Evolutionary conservation across 2,888 invertebrate genomes (phyloP).

Genomic region (Zhuqinia jingwanae): DNA sequence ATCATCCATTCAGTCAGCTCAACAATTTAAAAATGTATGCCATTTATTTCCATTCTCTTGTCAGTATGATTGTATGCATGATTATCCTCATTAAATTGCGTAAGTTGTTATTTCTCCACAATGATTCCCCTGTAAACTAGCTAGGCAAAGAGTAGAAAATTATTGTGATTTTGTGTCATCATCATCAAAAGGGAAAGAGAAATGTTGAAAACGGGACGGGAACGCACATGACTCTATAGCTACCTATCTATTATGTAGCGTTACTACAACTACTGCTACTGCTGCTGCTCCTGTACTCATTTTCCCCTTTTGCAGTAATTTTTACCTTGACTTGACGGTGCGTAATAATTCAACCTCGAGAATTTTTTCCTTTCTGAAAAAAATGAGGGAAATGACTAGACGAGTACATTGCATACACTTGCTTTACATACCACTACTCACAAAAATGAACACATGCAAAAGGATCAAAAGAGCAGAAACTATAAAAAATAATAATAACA

Average conservation of each 20-base stretch:
- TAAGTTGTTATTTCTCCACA: slow-evolving; percentile 4
- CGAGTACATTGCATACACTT: too few relatives aligned
- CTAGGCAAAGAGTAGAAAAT: slow-evolving; percentile 35
- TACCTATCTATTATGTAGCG: too few relatives aligned
- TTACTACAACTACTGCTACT: background rate
- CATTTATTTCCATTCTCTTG: slow-evolving; percentile 32
- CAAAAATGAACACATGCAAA: background rate
- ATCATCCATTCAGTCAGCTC: background rate
- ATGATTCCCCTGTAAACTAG: background rate
- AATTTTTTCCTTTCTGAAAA: background rate
- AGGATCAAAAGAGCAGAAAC: slow-evolving; percentile 1
- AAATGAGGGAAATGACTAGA: background rate
- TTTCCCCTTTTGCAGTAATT: slow-evolving; percentile 5
- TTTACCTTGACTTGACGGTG: slow-evolving; percentile 25
- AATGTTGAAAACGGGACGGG: slow-evolving; percentile 6
- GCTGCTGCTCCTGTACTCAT: background rate
- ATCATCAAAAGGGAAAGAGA: background rate
- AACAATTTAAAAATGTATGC: slow-evolving; percentile 32
- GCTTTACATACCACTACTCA: too few relatives aligned
- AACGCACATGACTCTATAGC: slow-evolving; percentile 29
- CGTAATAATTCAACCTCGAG: slow-evolving; percentile 1
- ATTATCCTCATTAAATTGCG: slow-evolving; percentile 54
- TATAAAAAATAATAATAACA: slow-evolving; percentile 29
- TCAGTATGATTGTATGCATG: background rate
- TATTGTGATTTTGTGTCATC: slow-evolving; percentile 59